Conservation (phyloP, 2,888 invertebrate genomes). For the Cantharis lateralis region DNA sequence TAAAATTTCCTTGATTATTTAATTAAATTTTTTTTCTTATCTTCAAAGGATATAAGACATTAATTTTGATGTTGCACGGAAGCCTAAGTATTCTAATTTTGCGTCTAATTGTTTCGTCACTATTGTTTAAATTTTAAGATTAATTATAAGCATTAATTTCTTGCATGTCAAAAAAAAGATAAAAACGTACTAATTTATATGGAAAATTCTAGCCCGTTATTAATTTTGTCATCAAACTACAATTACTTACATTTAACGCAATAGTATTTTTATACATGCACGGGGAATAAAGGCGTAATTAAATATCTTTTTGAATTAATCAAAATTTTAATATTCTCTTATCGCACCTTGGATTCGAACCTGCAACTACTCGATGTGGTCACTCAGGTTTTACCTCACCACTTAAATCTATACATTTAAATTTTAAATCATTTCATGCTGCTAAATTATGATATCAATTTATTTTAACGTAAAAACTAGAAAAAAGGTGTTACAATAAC, state of each 20-base stretch:
- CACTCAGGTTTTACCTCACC: not conserved
- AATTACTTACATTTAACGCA: not conserved
- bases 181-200: constrained; percentile 14
- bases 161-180: constrained; percentile 21
- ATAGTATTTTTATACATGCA: not conserved
- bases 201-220: not conserved
- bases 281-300: not conserved
- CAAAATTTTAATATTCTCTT: not conserved
- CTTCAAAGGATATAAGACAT: constrained; percentile 9
- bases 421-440: not conserved
- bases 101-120: constrained; percentile 25
- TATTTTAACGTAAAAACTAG: not conserved
- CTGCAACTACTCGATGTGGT: not conserved
- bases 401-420: not conserved
- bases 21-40: constrained; percentile 1
- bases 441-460: not conserved
- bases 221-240: not conserved
- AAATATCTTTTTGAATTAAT: not conserved
- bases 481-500: not conserved
- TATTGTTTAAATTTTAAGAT: constrained; percentile 24
- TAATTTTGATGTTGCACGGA: constrained; percentile 18
- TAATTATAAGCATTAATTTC: constrained; percentile 17
- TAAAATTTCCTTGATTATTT: not conserved
- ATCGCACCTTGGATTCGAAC: not conserved
- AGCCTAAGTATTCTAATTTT: constrained; percentile 23